Percentiles rank a stretch among this genome's conserved stretches.
These are phyloP conservation scores for Antechinus stuartii DNA, from an alignment of 2,113 vertebrate species.

Conservation along the genomic window DNA sequence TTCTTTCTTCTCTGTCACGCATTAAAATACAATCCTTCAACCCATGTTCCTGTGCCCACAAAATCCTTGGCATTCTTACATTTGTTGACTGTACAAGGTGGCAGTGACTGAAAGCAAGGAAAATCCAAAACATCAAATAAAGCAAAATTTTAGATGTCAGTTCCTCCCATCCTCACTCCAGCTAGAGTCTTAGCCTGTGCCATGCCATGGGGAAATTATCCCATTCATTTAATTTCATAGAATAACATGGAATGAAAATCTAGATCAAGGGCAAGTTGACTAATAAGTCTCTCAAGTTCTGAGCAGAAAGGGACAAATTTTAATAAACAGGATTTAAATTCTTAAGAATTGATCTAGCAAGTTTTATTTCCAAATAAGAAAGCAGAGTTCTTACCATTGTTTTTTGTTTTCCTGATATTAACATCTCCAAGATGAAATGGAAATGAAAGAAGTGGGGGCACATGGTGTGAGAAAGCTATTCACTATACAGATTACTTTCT, in stretches of 20 bases:
- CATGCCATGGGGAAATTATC: not conserved
- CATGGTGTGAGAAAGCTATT: not conserved
- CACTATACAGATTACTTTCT: not conserved
- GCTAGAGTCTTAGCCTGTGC: not conserved
- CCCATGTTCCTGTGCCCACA: not conserved
- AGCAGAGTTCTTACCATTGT: not conserved
- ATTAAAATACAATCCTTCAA: not conserved
- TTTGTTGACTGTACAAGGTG: not conserved
- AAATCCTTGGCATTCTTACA: not conserved
- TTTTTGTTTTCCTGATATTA: not conserved
- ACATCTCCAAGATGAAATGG: not conserved
- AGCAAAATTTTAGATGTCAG: slow-evolving; percentile 50
- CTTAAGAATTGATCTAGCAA: not conserved
- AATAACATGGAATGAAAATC: not conserved
- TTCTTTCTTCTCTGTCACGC: not conserved
- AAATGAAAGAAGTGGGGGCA: not conserved
- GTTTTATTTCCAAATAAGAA: not conserved
- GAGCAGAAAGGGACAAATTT: not conserved
- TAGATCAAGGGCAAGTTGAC: not conserved
- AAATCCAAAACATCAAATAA: slow-evolving; percentile 65
- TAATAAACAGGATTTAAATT: not conserved
- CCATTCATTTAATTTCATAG: not conserved
- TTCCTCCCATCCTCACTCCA: not conserved
- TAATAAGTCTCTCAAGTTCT: not conserved
- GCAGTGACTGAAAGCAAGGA: not conserved